Conservation (phyloP, 2,888 invertebrate genomes). For the Drosophila affinis region DNA sequence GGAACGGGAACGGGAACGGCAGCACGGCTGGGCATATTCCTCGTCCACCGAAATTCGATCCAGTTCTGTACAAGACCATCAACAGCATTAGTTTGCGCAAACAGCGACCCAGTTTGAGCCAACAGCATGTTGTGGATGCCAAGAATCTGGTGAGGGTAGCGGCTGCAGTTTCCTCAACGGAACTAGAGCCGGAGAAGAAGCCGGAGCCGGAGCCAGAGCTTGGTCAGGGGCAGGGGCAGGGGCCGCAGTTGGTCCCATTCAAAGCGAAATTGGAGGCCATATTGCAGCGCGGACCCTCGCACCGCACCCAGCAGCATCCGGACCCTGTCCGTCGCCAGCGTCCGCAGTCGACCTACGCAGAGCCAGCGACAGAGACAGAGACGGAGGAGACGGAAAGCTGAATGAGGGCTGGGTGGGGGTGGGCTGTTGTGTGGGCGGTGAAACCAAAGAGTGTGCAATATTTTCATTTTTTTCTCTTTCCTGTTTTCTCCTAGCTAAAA, state of each 20-base stretch:
- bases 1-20: not conserved
- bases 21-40: constrained; percentile 62
- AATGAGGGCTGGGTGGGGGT: not conserved
- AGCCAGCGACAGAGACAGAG: constrained; percentile 21
- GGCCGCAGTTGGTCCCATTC: constrained; percentile 70
- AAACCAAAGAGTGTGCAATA: constrained; percentile 37
- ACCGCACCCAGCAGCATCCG: constrained; percentile 70
- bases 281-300: constrained; percentile 79
- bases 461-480: too few relatives aligned
- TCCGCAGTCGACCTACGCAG: constrained; percentile 67
- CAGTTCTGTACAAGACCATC: constrained; percentile 80
- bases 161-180: constrained; percentile 23
- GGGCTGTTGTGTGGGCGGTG: constrained; percentile 4
- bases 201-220: constrained; percentile 22
- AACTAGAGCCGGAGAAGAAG: constrained; percentile 28
- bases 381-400: constrained; percentile 22
- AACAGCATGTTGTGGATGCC: constrained; percentile 37
- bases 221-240: constrained; percentile 27
- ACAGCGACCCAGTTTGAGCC: constrained; percentile 72
- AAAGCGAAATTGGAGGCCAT: constrained; percentile 81
- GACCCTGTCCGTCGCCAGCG: constrained; percentile 62
- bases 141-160: constrained; percentile 24
- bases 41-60: constrained; percentile 82
- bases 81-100: constrained; percentile 71
- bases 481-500: constrained; percentile 39